Evolutionary conservation across 2,888 invertebrate species (phyloP), one percentile per base, ranked within the genome.

Genomic region (Orchestes rusci): DNA sequence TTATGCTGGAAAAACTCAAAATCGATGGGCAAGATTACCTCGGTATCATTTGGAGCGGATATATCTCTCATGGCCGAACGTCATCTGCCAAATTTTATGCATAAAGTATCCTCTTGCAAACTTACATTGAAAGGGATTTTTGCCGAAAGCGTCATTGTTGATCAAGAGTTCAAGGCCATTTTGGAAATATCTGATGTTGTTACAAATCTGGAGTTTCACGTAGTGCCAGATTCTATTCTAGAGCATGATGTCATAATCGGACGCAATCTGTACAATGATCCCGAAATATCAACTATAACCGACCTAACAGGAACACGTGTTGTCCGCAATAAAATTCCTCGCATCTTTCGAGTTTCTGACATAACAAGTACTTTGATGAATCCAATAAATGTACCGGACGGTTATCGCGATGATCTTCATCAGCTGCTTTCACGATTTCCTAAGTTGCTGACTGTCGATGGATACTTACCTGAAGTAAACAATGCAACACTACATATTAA

Each of bases 121-220:
- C 13, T 31, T 13, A 16, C 5, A 31, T 13, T 31, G 15, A 32
- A 13, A 27, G 35, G 35, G 16, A 34, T 34, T 7, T 28, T 30
- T 40, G 10, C 20, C n/a, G 19, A 32, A 4, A 19, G 33, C 31
- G 10, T 32, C 10, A 30, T 18, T 19, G 16, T 18, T 12, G 23
- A 18, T 13, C 13, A 33, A 41, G 23, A 41, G 13, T 33, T 41
- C 15, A 27, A 29, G 17, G 3, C 41, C 4, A 20, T 29, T 34
- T 32, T 33, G 33, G 33, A 41, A 20, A 41, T 33, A 18, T 31
- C 33, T n/a, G 41, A 41, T 7, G 33, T 41, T 8, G 30, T 30
- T 4, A 41, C 33, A 16, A 20, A 32, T 34, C 23, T 33, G 18
- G 16, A n/a, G 10, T 33, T 41, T n/a, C 33, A 41, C 33, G 41